Conservation (phyloP, 2,113 vertebrate species). For the Steatornis caripensis region DNA sequence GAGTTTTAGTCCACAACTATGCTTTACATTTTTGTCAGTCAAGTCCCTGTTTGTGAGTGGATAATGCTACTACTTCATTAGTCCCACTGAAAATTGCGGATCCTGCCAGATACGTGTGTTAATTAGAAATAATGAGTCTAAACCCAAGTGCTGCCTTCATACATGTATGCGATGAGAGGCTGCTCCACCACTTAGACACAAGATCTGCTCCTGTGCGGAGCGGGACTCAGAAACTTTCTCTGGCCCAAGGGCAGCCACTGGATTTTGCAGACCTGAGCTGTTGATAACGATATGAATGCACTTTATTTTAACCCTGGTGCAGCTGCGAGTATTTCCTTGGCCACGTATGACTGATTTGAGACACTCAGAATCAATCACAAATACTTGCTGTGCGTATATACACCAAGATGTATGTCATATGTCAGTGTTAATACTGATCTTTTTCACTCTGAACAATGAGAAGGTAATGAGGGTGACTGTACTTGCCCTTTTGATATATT, state of each 20-base stretch:
- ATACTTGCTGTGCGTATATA: neutral
- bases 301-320: conserved; percentile 8
- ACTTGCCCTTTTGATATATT: neutral
- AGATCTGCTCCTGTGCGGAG: neutral
- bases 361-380: neutral
- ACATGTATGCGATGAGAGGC: neutral
- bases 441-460: neutral
- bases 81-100: neutral
- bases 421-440: neutral
- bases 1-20: neutral
- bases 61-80: neutral
- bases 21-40: neutral
- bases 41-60: neutral
- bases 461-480: neutral
- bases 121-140: neutral
- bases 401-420: neutral
- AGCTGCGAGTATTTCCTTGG: conserved; percentile 7
- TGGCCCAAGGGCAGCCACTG: accelerated
- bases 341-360: neutral
- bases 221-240: neutral
- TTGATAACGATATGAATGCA: neutral
- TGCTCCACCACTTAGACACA: neutral
- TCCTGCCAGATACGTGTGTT: neutral
- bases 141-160: neutral
- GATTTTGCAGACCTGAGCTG: neutral